A percentile compares a stretch with the other conserved stretches of the same genome.
Conservation (phyloP, 2,797 vertebrate genomes). For the Ambastaia sidthimunki region DNA sequence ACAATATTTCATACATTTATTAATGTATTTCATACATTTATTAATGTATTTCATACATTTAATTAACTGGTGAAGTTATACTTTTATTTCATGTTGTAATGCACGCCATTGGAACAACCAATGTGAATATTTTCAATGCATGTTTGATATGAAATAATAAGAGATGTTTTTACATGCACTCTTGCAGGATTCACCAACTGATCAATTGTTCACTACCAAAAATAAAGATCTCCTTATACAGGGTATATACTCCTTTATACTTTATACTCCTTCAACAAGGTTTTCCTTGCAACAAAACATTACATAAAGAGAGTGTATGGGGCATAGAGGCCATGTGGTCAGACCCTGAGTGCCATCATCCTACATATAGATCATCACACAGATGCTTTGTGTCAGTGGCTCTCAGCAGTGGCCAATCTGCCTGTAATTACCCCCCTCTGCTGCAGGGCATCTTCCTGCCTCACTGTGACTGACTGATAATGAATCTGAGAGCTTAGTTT, state of each 20-base stretch:
- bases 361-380: slow-evolving; percentile 44
- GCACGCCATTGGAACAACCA: neutral
- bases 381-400: slow-evolving; percentile 47
- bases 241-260: too few species aligned
- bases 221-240: neutral
- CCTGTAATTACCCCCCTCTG: slow-evolving; percentile 51
- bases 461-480: slow-evolving; percentile 49
- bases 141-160: neutral
- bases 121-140: neutral
- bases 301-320: slow-evolving; percentile 11
- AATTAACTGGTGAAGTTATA: neutral
- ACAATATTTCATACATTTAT: neutral
- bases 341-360: slow-evolving; percentile 39
- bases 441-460: slow-evolving; percentile 44
- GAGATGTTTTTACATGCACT: too few species aligned
- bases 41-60: too few species aligned
- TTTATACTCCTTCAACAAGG: neutral
- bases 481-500: slow-evolving; percentile 43
- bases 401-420: slow-evolving; percentile 56
- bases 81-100: neutral
- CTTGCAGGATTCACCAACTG: neutral
- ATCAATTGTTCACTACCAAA: neutral
- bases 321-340: slow-evolving; percentile 21
- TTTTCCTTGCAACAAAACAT: neutral
- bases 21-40: neutral